Percentiles rank a stretch among this genome's conserved stretches.
phyloP scores from a whole-genome alignment of 30 jellyfish, hydroid and myxozoan species.

The Aurelia aurita region DNA sequence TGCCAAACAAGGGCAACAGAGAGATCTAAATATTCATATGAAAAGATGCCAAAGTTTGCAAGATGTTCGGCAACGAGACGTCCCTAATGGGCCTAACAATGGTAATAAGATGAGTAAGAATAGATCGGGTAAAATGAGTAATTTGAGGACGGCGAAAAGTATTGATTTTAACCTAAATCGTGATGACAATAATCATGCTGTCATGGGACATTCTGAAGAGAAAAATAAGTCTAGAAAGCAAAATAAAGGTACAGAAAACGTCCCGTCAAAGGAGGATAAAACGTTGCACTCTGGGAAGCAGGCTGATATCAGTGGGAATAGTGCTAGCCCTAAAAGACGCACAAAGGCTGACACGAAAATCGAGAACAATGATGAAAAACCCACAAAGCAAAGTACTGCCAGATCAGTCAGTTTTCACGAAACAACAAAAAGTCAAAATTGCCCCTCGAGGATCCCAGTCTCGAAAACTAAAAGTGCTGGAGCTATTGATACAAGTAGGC shows the following conservation, averaged over 20 bases:
- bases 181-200: too few species aligned
- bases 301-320: too few species aligned
- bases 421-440: slow-evolving; percentile 1
- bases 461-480: slow-evolving; percentile 63
- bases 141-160: slow-evolving; percentile 1
- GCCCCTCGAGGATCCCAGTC: slow-evolving; percentile 18
- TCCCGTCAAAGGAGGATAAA: too few species aligned
- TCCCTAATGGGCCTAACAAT: background rate
- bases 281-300: too few species aligned
- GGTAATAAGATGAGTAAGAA: background rate
- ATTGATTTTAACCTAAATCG: background rate
- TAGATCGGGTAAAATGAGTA: background rate
- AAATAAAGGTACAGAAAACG: background rate
- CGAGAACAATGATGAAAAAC: too few species aligned
- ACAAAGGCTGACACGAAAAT: too few species aligned
- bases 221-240: background rate
- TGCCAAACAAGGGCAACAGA: too few species aligned
- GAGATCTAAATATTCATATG: too few species aligned
- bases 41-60: too few species aligned
- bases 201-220: background rate
- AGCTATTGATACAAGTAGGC: slow-evolving; percentile 18
- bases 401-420: slow-evolving; percentile 59
- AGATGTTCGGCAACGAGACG: too few species aligned
- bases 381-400: background rate
- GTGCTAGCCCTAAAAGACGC: too few species aligned